A percentile compares a stretch with the other conserved stretches of the same genome.
phyloP scores from a whole-genome alignment of 2,797 vertebrate genomes.

The Enteromius argenteus region DNA sequence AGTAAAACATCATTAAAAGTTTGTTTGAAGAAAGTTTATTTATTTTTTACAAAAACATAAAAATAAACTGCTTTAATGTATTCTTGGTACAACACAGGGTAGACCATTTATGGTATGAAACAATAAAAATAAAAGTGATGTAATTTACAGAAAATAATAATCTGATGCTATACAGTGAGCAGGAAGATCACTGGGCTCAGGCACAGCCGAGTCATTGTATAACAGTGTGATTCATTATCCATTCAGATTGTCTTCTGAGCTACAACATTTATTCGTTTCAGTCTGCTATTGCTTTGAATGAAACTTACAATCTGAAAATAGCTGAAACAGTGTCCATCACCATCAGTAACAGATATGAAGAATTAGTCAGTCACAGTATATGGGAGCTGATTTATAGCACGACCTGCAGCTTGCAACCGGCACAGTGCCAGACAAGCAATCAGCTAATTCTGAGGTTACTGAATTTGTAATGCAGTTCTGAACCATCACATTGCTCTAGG shows the following conservation, averaged over 20 bases:
- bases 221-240: slow-evolving; percentile 23
- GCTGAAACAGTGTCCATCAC: neutral
- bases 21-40: slow-evolving; percentile 10
- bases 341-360: slow-evolving; percentile 8
- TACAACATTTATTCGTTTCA: neutral
- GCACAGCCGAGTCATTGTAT: slow-evolving; percentile 56
- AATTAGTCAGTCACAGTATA: slow-evolving; percentile 20
- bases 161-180: slow-evolving; percentile 26
- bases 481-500: neutral
- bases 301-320: slow-evolving; percentile 4
- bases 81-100: slow-evolving; percentile 14
- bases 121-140: slow-evolving; percentile 8
- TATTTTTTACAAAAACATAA: slow-evolving; percentile 31
- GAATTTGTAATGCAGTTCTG: slow-evolving; percentile 5
- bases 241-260: slow-evolving; percentile 36
- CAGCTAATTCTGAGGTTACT: neutral
- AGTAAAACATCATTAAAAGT: neutral
- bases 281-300: slow-evolving; percentile 36
- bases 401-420: neutral
- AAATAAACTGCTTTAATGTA: slow-evolving; percentile 39
- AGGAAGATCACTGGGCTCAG: slow-evolving; percentile 57
- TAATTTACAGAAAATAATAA: slow-evolving; percentile 23
- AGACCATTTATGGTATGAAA: slow-evolving; percentile 24
- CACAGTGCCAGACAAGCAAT: slow-evolving; percentile 20
- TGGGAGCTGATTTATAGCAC: neutral